phyloP scores from a whole-genome alignment of 1,140 invertebrate genomes.

The Paraescarpia echinospica region DNA sequence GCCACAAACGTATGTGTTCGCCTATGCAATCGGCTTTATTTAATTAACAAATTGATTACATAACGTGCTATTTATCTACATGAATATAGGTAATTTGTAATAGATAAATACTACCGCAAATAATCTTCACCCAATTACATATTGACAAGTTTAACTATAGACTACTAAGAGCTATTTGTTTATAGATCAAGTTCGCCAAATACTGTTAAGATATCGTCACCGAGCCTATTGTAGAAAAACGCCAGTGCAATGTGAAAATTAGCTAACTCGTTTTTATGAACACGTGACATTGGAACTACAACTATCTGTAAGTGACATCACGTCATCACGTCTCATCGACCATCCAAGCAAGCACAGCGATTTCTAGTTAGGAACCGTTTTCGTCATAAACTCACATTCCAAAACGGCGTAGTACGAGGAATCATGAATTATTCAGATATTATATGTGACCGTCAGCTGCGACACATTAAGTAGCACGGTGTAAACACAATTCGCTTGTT shows the following conservation, averaged over 20 bases:
- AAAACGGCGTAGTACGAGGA: background rate
- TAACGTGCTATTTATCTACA: no score
- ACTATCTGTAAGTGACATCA: background rate
- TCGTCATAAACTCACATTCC: background rate
- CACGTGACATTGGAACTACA: background rate
- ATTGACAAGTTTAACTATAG: no score
- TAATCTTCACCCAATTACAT: no score
- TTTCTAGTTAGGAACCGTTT: background rate
- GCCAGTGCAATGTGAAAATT: background rate
- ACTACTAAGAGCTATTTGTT: no score
- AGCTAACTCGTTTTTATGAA: background rate
- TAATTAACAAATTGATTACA: no score
- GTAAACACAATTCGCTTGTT: background rate
- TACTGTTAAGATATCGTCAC: background rate
- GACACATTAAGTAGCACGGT: background rate
- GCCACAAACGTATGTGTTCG: no score
- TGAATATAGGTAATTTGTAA: no score
- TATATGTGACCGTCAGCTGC: background rate
- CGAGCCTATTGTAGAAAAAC: background rate
- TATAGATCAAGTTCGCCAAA: no score
- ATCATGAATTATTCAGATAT: background rate
- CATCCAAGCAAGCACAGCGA: background rate
- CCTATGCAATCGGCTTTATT: no score
- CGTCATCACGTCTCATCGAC: background rate
- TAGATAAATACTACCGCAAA: no score